Evolutionary conservation across 2,797 vertebrate genomes (phyloP).

Genomic region (Mastacembelus armatus): DNA sequence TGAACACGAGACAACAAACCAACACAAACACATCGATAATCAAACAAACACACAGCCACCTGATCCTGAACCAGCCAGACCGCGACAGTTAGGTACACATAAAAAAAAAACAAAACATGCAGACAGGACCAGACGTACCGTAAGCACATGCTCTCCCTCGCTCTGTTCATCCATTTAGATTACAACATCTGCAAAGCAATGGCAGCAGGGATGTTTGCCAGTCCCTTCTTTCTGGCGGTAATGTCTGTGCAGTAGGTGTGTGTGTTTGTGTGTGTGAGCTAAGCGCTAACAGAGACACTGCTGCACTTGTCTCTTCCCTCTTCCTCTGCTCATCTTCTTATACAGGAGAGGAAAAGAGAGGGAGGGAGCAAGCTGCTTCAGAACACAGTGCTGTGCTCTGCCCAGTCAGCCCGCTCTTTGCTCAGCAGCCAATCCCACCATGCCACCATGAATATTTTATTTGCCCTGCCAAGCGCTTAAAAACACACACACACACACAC

Average conservation of each 20-base stretch:
- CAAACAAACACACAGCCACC: conserved; percentile 31
- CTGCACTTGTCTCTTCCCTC: conserved; percentile 66
- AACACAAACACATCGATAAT: conserved; percentile 31
- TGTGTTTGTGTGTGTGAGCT: conserved; percentile 48
- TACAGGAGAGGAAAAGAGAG: conserved; percentile 61
- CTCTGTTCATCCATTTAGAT: conserved; percentile 77
- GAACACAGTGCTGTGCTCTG: conserved; percentile 68
- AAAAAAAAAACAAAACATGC: conserved; percentile 29
- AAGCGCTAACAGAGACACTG: conserved; percentile 50
- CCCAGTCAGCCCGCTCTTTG: conserved; percentile 74
- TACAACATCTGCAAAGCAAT: conserved; percentile 67
- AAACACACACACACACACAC: too few relatives aligned
- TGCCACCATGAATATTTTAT: conserved; percentile 84
- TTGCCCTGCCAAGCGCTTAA: conserved; percentile 70
- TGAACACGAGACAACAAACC: conserved; percentile 42
- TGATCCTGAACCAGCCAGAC: conserved; percentile 35
- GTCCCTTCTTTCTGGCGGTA: conserved; percentile 45
- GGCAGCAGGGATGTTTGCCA: conserved; percentile 39
- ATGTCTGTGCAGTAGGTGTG: conserved; percentile 42
- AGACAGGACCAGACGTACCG: conserved; percentile 71
- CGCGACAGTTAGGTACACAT: conserved; percentile 27
- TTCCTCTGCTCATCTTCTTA: conserved; percentile 74
- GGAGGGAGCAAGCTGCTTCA: conserved; percentile 56
- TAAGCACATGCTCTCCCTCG: conserved; percentile 77
- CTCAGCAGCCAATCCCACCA: conserved; percentile 80